These are phyloP conservation scores for Tuberolachnus salignus DNA, from an alignment of 2,888 invertebrate genomes.

Conservation along the genomic window DNA sequence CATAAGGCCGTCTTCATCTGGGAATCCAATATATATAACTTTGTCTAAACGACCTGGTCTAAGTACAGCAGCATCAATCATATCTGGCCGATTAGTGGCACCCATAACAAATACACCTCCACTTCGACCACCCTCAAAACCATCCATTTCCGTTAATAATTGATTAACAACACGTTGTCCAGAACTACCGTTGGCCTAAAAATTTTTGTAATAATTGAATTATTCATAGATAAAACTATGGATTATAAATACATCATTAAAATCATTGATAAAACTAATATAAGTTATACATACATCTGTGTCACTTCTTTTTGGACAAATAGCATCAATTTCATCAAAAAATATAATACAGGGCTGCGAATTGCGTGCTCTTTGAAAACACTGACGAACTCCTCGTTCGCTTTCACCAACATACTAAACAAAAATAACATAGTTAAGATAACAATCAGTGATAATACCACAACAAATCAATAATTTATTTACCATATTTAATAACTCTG, in stretches of 20 bases:
- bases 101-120: constrained; percentile 94
- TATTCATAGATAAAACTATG: neutral
- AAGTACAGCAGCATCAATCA: constrained; percentile 93
- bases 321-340: constrained; percentile 96
- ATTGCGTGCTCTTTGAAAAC: constrained; percentile 91
- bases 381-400: constrained; percentile 93
- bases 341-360: constrained; percentile 98
- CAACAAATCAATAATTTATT: constrained; percentile 58
- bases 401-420: constrained; percentile 94
- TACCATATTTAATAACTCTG: constrained; percentile 96
- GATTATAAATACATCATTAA: no score
- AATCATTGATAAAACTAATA: neutral
- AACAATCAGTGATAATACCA: neutral
- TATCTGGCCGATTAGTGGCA: constrained; percentile 95
- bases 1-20: constrained; percentile 75
- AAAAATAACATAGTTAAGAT: neutral
- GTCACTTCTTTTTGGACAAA: constrained; percentile 88
- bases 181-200: constrained; percentile 45
- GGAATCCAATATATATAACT: constrained; percentile 88
- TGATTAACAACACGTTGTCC: constrained; percentile 87
- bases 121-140: constrained; percentile 85
- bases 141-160: constrained; percentile 98
- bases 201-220: neutral
- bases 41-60: constrained; percentile 88
- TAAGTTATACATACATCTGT: constrained; percentile 66